Percentiles rank a stretch among this genome's conserved stretches.
These are phyloP conservation scores for Gopherus evgoodei DNA, from an alignment of 2,113 vertebrate genomes.

Conservation along the genomic window DNA sequence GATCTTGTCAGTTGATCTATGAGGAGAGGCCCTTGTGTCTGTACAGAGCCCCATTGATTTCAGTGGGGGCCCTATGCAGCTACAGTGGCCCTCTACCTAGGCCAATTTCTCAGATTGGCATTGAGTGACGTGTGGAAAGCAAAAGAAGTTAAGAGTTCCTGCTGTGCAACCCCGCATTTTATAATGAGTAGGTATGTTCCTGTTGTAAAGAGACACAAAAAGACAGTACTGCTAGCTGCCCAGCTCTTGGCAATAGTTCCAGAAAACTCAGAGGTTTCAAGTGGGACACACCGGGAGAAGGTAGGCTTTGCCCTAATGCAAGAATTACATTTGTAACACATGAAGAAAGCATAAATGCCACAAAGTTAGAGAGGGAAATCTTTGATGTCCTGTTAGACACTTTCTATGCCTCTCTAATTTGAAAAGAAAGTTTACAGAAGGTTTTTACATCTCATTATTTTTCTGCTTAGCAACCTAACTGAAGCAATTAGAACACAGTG, in stretches of 20 bases:
- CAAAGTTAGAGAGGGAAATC: background rate
- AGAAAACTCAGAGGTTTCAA: slow-evolving; percentile 56
- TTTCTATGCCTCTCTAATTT: background rate
- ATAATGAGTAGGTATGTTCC: slow-evolving; percentile 58
- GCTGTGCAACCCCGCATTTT: slow-evolving; percentile 52
- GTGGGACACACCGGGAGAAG: slow-evolving; percentile 25
- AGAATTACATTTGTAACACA: slow-evolving; percentile 2
- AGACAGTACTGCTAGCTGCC: background rate
- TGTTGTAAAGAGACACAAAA: slow-evolving; percentile 58
- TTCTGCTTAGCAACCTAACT: background rate
- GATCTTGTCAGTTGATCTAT: background rate
- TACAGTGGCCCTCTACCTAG: background rate
- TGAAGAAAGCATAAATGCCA: slow-evolving; percentile 20
- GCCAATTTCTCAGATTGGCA: background rate
- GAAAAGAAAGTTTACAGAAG: background rate
- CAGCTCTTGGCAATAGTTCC: background rate
- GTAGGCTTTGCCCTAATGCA: background rate
- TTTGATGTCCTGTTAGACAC: background rate
- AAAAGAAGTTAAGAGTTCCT: slow-evolving; percentile 48
- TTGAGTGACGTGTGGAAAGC: slow-evolving; percentile 33
- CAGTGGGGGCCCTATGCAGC: fast-evolving
- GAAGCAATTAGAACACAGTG: background rate
- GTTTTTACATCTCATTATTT: background rate
- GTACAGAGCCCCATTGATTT: background rate
- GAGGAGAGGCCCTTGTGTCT: background rate